Percentiles rank a stretch among this genome's conserved stretches.
Conservation (phyloP, 2,888 invertebrate genomes). For the Oegoconia quadripuncta region DNA sequence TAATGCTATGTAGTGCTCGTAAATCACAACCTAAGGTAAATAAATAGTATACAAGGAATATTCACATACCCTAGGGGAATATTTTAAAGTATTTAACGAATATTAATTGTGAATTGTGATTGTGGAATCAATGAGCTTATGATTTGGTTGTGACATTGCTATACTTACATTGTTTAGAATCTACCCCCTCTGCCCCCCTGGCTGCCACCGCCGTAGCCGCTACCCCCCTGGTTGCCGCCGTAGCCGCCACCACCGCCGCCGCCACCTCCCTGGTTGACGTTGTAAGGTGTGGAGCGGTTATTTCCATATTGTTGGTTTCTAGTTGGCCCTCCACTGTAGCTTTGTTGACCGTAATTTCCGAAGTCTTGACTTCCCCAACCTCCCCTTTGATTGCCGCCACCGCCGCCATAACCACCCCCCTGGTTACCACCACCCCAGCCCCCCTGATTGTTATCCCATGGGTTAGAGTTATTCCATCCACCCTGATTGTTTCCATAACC, state of each 20-base stretch:
- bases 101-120: constrained; percentile 25
- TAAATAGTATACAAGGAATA: constrained; percentile 28
- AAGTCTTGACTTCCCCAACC: constrained; percentile 83
- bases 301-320: constrained; percentile 86
- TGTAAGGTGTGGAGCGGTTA: constrained; percentile 85
- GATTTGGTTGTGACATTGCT: constrained; percentile 7
- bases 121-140: background rate
- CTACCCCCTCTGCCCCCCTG: constrained; percentile 62
- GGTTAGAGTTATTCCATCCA: constrained; percentile 74
- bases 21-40: constrained; percentile 32
- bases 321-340: constrained; percentile 91
- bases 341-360: constrained; percentile 89
- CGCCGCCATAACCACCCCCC: constrained; percentile 62
- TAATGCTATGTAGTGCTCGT: constrained; percentile 71
- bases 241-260: constrained; percentile 59
- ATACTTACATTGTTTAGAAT: constrained; percentile 61
- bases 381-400: constrained; percentile 70
- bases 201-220: constrained; percentile 65
- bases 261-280: constrained; percentile 80
- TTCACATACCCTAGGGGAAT: constrained; percentile 31
- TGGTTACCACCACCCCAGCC: constrained; percentile 39
- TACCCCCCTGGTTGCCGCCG: constrained; percentile 57
- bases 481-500: constrained; percentile 79
- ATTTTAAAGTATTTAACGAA: constrained; percentile 23
- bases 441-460: constrained; percentile 63